Percentiles rank a stretch among this genome's conserved stretches.
phyloP scores from a whole-genome alignment of 2,113 vertebrate genomes.

The Butastur rufipennis region DNA sequence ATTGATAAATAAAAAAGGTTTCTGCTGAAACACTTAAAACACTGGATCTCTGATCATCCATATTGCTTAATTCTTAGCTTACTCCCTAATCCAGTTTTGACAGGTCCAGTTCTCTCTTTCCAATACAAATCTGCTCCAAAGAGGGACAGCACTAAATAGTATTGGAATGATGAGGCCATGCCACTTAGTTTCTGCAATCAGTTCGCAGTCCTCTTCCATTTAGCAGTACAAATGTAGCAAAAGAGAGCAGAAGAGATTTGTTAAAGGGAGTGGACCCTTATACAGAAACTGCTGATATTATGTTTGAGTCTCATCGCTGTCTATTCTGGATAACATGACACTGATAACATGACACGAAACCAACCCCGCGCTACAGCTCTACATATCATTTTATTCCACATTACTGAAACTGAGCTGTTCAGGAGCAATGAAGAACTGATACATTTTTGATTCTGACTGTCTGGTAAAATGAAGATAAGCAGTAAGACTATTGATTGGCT shows the following conservation, averaged over 20 bases:
- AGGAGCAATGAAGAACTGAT: neutral
- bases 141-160: neutral
- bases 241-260: neutral
- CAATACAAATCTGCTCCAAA: neutral
- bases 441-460: neutral
- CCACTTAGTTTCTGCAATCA: neutral
- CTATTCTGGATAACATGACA: neutral
- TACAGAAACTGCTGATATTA: neutral
- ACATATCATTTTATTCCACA: neutral
- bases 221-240: neutral
- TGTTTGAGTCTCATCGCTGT: neutral
- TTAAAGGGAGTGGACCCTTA: neutral
- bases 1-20: neutral
- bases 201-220: neutral
- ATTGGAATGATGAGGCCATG: neutral
- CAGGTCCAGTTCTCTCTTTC: neutral
- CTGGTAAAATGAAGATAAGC: neutral
- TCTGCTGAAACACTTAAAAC: neutral
- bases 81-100: neutral
- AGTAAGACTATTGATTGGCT: neutral
- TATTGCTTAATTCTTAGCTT: neutral
- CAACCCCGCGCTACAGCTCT: neutral
- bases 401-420: neutral
- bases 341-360: neutral
- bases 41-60: neutral